Base-by-base conservation (phyloP, 1,140 invertebrate genomes). In the Hycleus phaleratus region DNA sequence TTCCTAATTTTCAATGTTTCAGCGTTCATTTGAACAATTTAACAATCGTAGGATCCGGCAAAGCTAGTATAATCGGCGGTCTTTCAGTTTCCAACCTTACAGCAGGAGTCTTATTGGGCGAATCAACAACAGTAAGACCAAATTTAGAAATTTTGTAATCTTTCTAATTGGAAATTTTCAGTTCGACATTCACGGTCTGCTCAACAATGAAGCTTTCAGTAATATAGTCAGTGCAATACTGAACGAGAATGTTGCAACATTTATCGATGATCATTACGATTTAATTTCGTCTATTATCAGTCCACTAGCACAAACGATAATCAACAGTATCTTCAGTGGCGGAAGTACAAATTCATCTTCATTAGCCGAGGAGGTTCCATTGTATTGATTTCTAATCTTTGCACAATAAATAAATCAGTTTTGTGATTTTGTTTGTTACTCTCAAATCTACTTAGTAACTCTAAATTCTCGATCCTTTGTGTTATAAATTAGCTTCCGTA, bases 141-240 rank as follows among this genome's bases (percentile, higher is more conserved):
- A 10, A 5, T 26, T 42, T 26, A 8, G 2, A 10, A 25, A 44
- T 32, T 43, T 24, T 5, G 26, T 44, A 44, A 52, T 39, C 9
- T 43, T 18, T 40, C 43, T 10, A 6, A 11, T 52, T 44, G 26
- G 32, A 8, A 4, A 38, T 7, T 52, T 52, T 43, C 39, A 52
- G 50, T 52, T 52, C 26, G 50, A 52, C 8, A 44, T 52, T 52
- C 50, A 52, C 43, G 50, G 50, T 9, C 9, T 26, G 26, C 39
- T 52, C 2, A 26, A 52, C 24, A 44, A 52, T 26, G 50, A 52
- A 43, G 50, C 42, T 25, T 52, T 52, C n/a, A 52, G 50, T 25
- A 6, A 11, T 7, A 52, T 52, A 25, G 9, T 52, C 4, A 52
- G 40, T 26, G 38, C 38, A 7, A 4, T 52, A 4, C 10, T 52